Conservation (phyloP, 1,140 invertebrate species). For the Agrypnia vestita region DNA sequence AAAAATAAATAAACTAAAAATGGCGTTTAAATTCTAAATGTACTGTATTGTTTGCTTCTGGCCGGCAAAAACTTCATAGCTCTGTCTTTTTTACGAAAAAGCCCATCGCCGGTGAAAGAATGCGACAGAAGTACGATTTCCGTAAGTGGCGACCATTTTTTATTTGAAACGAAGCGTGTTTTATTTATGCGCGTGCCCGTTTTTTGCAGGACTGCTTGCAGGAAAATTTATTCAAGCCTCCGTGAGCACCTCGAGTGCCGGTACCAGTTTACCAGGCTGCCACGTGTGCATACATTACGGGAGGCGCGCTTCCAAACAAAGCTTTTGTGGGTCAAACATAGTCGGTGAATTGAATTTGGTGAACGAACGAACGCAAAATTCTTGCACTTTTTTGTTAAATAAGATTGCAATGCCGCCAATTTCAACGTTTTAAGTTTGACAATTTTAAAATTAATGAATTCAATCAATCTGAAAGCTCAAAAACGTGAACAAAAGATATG, state of each 20-base stretch:
- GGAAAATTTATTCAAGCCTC: conserved; percentile 15
- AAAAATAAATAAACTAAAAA: too few species aligned
- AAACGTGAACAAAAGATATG: too few species aligned
- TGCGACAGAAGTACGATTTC: neutral
- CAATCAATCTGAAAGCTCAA: too few species aligned
- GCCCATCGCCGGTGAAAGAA: neutral
- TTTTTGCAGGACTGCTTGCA: neutral
- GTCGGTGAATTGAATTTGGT: neutral
- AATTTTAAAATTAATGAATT: too few species aligned
- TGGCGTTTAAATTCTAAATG: too few species aligned
- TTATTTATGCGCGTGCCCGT: conserved; percentile 19
- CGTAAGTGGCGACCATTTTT: neutral
- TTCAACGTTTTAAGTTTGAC: too few species aligned
- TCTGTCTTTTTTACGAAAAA: neutral
- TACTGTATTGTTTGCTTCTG: too few species aligned
- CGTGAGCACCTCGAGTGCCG: neutral
- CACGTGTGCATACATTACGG: neutral
- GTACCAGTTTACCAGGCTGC: neutral
- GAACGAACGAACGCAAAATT: too few species aligned
- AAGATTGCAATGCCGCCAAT: too few species aligned
- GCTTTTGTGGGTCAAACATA: neutral
- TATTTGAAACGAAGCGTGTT: neutral
- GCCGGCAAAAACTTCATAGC: neutral
- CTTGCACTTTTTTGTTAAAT: neutral
- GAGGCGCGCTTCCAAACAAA: neutral